Evolutionary conservation across 2,113 vertebrate genomes (phyloP).

Genomic region (Zosterops borbonicus): DNA sequence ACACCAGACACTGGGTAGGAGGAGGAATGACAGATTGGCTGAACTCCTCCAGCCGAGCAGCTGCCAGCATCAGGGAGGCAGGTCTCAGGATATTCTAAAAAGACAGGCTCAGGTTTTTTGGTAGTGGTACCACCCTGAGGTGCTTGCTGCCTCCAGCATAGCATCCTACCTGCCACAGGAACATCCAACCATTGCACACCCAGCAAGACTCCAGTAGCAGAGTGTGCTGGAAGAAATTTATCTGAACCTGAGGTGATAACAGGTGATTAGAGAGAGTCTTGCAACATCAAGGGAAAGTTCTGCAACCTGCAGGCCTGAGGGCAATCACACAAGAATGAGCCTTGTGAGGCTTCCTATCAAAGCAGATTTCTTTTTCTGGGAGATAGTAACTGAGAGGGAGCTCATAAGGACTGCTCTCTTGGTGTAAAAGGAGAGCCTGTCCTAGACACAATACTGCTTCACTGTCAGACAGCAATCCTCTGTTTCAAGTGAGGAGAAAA

Average conservation of each 20-base stretch:
- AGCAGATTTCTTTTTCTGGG: not conserved
- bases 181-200: not conserved
- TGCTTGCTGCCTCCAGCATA: not conserved
- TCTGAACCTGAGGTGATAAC: not conserved
- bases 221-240: not conserved
- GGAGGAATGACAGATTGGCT: not conserved
- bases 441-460: not conserved
- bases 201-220: not conserved
- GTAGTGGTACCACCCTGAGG: not conserved
- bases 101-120: not conserved
- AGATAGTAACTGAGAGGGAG: not conserved
- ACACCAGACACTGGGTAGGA: not conserved
- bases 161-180: not conserved
- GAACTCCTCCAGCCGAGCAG: not conserved
- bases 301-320: not conserved
- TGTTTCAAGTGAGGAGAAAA: not conserved
- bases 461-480: not conserved
- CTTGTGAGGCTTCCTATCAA: not conserved
- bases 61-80: not conserved
- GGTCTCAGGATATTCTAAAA: not conserved
- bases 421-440: not conserved
- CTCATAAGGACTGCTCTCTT: not conserved
- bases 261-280: not conserved
- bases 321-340: not conserved
- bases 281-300: not conserved